Percentiles rank a stretch among this genome's conserved stretches.
Evolutionary conservation across 1,140 invertebrate genomes (phyloP).

Genomic region (Gryon sp.): DNA sequence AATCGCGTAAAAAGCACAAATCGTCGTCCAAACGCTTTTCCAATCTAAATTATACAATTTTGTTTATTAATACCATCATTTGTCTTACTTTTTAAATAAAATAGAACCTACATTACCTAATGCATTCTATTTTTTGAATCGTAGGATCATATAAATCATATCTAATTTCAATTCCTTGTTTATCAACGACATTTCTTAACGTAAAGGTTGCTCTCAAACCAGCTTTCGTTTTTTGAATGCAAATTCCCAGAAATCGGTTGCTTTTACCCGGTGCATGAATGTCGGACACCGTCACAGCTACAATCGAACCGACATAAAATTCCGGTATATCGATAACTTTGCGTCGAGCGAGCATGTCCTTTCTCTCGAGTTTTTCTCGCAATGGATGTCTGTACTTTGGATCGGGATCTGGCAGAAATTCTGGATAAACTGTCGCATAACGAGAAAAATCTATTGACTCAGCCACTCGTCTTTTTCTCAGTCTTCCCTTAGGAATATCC

Average conservation of each 20-base stretch:
- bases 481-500: slow-evolving; percentile 1
- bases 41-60: slow-evolving; percentile 85
- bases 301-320: slow-evolving; percentile 97
- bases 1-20: slow-evolving; percentile 95
- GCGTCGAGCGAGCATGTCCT: slow-evolving; percentile 95
- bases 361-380: slow-evolving; percentile 92
- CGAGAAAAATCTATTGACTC: slow-evolving; percentile 20
- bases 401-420: slow-evolving; percentile 95
- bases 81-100: not conserved
- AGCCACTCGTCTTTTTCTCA: not conserved
- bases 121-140: slow-evolving; percentile 90
- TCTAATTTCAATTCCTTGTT: slow-evolving; percentile 91
- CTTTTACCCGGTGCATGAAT: slow-evolving; percentile 90
- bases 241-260: slow-evolving; percentile 97
- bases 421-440: slow-evolving; percentile 90
- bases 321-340: slow-evolving; percentile 93
- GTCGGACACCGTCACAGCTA: slow-evolving; percentile 96
- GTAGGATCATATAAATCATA: slow-evolving; percentile 97
- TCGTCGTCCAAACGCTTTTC: slow-evolving; percentile 96
- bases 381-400: slow-evolving; percentile 88
- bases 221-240: slow-evolving; percentile 89
- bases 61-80: not conserved
- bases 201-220: slow-evolving; percentile 92
- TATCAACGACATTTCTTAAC: slow-evolving; percentile 95
- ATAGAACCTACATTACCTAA: slow-evolving; percentile 65